Evolutionary conservation across 2,888 invertebrate species (phyloP), one percentile per base, ranked within the genome.

Genomic region (Eristalinus aeneus): DNA sequence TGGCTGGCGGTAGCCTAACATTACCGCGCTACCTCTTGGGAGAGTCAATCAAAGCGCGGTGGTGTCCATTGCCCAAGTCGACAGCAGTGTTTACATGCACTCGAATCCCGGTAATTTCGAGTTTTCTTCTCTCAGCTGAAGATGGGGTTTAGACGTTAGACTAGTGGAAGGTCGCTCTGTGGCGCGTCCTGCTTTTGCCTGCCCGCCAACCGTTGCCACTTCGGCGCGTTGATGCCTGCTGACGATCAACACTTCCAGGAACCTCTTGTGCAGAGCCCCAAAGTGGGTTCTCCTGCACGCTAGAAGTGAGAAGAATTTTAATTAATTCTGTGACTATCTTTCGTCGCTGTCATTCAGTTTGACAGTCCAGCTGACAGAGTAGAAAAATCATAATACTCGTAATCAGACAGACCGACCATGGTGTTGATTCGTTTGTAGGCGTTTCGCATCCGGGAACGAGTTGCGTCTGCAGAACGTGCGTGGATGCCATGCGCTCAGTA

Each of bases 271-370:
- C 72, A 56, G 27, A 32, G n/a, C 39, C 22, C 16, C 68, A 11
- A 22, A 46, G 46, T 46, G 8, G 46, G 16, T 27, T 12, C 11
- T 27, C 10, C 27, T 27, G 11, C 32, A 58, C 3, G n/a, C 23
- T 22, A 32, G 23, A 64, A 69, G 75, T 78, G 80, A 71, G 63
- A 75, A 65, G 82, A 82, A 86, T 86, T 86, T 86, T 86, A 86
- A 86, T 86, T 86, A 74, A 86, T 67, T 81, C 82, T 60, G 77
- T 73, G 82, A 82, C 77, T 86, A 77, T 86, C 86, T 86, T 86
- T 86, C 82, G 78, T 74, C 77, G 86, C 77, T 86, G 82, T 74
- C 81, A 69, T 86, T 82, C 86, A 86, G 65, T 73, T 71, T 86
- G 82, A 78, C 86, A 86, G 77, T 82, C 65, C 27, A 34, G 20